A percentile compares a stretch with the other conserved stretches of the same genome.
These are phyloP conservation scores for Podarcis muralis DNA, from an alignment of 2,113 vertebrate genomes.

Conservation along the genomic window DNA sequence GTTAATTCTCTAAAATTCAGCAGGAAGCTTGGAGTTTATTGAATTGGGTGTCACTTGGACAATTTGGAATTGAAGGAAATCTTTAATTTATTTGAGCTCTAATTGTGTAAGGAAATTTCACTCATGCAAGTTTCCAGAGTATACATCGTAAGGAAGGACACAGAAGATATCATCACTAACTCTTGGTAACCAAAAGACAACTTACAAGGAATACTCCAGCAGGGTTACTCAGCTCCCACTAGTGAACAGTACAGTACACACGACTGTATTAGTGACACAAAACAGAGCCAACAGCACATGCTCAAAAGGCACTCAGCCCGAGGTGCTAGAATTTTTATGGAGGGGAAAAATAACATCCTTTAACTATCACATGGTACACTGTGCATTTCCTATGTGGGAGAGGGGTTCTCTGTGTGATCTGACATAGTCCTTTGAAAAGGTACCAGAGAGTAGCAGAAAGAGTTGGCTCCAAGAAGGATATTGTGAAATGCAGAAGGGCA, in stretches of 20 bases:
- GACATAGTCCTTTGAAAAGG: background rate
- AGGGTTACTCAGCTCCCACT: background rate
- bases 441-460: background rate
- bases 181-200: background rate
- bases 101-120: background rate
- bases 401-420: background rate
- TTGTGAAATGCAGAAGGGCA: background rate
- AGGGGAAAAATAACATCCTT: background rate
- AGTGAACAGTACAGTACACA: background rate
- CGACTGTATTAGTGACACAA: background rate
- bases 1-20: background rate
- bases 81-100: background rate
- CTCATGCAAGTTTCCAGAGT: background rate
- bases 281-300: background rate
- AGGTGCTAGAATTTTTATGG: background rate
- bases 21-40: background rate
- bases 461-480: background rate
- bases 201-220: background rate
- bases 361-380: background rate
- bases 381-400: background rate
- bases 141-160: background rate
- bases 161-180: background rate
- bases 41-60: background rate
- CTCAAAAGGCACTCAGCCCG: background rate
- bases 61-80: background rate